phyloP scores from a whole-genome alignment of 2,113 vertebrate genomes.

The Phyllostomus hastatus region DNA sequence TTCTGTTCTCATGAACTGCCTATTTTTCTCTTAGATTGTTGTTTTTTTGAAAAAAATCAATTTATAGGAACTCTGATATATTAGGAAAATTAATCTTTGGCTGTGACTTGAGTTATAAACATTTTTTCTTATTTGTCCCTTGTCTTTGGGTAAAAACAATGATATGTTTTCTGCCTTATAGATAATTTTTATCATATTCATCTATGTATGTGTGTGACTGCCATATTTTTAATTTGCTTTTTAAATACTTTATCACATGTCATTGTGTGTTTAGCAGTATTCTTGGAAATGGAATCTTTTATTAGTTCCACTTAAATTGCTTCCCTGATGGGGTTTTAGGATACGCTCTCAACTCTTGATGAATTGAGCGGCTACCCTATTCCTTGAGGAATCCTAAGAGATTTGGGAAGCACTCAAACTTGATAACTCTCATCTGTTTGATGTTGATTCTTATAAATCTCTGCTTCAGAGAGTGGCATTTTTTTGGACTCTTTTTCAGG shows the following conservation, averaged over 20 bases:
- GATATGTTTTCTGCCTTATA: neutral
- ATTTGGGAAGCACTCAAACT: neutral
- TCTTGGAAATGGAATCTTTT: slow-evolving; percentile 8
- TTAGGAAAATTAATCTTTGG: slow-evolving; percentile 56
- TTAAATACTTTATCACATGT: slow-evolving; percentile 37
- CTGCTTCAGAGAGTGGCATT: neutral
- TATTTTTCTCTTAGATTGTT: slow-evolving; percentile 38
- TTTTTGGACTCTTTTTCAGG: slow-evolving; percentile 54
- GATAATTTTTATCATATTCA: neutral
- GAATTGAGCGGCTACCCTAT: neutral
- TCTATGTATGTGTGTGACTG: neutral
- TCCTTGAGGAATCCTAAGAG: neutral
- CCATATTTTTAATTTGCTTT: slow-evolving; percentile 44
- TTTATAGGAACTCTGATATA: slow-evolving; percentile 38
- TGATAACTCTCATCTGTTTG: neutral
- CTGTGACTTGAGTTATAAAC: slow-evolving; percentile 2
- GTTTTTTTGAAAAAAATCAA: neutral
- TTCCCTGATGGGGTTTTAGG: neutral
- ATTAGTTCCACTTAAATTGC: neutral
- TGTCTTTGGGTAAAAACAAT: slow-evolving; percentile 33
- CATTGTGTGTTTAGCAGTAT: neutral
- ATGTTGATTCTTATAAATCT: slow-evolving; percentile 8
- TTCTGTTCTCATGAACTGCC: slow-evolving; percentile 24
- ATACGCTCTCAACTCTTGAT: neutral
- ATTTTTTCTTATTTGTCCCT: slow-evolving; percentile 26